Conservation (phyloP, 2,888 invertebrate species). For the Rhamphomyia laevipes region DNA sequence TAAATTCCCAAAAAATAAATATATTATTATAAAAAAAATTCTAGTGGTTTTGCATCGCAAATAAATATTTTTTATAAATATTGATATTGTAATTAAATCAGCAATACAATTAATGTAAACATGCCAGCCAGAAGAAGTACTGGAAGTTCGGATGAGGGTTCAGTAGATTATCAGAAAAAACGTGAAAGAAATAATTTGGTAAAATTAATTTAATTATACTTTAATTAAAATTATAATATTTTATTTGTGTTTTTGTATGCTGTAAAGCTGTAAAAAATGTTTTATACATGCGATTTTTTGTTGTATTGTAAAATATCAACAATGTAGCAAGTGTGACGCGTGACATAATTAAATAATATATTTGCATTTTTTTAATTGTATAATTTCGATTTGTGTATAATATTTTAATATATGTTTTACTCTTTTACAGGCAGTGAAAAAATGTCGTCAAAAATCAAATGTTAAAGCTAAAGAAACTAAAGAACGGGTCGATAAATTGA, state of each 20-base stretch:
- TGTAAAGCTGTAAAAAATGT: too few species aligned
- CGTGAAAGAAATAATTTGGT: constrained; percentile 35
- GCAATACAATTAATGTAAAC: background rate
- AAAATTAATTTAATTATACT: constrained; percentile 6
- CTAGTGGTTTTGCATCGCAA: too few species aligned
- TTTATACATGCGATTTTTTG: too few species aligned
- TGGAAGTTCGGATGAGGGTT: constrained; percentile 24
- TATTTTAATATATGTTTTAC: background rate
- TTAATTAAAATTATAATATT: background rate
- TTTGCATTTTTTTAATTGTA: background rate
- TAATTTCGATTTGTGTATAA: background rate
- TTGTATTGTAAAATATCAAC: background rate
- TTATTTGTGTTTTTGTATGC: background rate
- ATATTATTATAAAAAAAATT: too few species aligned
- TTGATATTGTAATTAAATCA: too few species aligned
- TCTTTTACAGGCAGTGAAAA: constrained; percentile 30
- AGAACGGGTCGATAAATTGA: constrained; percentile 26
- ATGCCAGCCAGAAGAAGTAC: constrained; percentile 34
- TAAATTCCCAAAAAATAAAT: too few species aligned
- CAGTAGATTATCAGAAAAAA: constrained; percentile 28
- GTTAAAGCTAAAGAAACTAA: constrained; percentile 31
- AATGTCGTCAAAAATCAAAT: constrained; percentile 32
- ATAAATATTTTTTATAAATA: too few species aligned
- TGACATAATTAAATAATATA: background rate
- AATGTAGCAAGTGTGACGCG: background rate